Percentiles rank a stretch among this genome's conserved stretches.
phyloP scores from a whole-genome alignment of 2,797 vertebrate species.

The Pseudomugil tenellus region DNA sequence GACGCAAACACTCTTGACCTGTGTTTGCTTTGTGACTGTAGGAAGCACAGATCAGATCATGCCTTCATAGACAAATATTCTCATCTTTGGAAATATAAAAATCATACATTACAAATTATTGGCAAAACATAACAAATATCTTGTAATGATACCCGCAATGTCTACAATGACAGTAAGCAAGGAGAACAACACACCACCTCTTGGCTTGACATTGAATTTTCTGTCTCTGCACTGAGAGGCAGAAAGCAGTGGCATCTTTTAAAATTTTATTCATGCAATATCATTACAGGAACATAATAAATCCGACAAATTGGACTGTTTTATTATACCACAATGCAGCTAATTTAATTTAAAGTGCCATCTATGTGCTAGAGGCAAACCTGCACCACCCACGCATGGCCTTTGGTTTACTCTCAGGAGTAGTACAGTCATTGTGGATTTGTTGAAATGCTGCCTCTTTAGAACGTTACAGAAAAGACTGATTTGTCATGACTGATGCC shows the following conservation, averaged over 20 bases:
- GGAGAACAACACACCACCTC: not conserved
- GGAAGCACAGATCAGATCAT: not conserved
- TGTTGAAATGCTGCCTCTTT: constrained; percentile 15
- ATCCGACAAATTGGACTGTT: constrained; percentile 52
- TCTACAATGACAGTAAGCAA: constrained; percentile 1
- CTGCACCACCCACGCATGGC: constrained; percentile 42
- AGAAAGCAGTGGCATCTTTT: constrained; percentile 41
- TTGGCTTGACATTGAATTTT: not conserved
- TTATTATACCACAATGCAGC: constrained; percentile 50
- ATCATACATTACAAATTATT: not conserved
- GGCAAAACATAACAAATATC: not conserved
- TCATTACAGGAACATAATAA: constrained; percentile 46
- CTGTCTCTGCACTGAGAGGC: not conserved
- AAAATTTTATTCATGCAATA: constrained; percentile 40
- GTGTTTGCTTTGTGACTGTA: not conserved
- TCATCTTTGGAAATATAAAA: constrained; percentile 12
- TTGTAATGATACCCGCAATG: not conserved
- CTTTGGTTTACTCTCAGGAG: constrained; percentile 30
- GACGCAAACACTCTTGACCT: constrained; percentile 2
- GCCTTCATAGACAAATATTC: not conserved
- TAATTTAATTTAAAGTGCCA: constrained; percentile 62
- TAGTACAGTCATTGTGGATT: constrained; percentile 20
- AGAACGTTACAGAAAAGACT: constrained; percentile 11
- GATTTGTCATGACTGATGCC: constrained; percentile 35
- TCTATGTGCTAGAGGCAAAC: constrained; percentile 48